A percentile compares a stretch with the other conserved stretches of the same genome.
Conservation (phyloP, 2,797 vertebrate species). For the Labeo calbasu region DNA sequence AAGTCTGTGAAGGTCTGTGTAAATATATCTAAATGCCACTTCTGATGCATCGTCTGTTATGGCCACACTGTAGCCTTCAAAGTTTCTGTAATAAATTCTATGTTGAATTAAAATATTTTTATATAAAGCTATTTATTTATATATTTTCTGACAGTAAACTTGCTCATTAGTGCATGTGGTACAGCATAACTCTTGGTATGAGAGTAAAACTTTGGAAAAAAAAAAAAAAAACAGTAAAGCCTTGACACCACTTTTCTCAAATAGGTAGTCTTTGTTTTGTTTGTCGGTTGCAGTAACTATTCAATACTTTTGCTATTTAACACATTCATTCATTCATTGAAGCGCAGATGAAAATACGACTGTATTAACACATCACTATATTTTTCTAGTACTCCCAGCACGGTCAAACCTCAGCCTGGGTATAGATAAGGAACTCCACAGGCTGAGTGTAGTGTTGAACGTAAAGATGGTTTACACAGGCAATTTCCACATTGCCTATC, state of each 20-base stretch:
- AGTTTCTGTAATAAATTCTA: no score
- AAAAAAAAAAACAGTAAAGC: background rate
- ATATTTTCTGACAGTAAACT: background rate
- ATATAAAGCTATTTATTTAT: background rate
- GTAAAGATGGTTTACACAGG: constrained; percentile 49
- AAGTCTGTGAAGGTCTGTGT: no score
- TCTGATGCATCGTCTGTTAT: no score
- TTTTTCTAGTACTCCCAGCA: background rate
- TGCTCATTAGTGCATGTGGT: background rate
- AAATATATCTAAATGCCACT: no score
- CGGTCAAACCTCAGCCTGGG: constrained; percentile 1
- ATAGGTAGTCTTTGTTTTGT: background rate
- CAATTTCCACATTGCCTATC: constrained; percentile 37
- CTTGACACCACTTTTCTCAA: background rate
- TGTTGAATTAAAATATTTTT: no score
- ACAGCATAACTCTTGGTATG: no score
- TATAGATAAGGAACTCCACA: constrained; percentile 24
- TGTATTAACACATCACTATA: background rate
- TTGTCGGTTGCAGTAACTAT: background rate
- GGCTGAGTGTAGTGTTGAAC: constrained; percentile 14
- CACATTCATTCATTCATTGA: background rate
- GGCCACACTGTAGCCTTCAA: no score
- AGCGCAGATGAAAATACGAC: background rate
- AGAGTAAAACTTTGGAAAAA: no score
- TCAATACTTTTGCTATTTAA: background rate